Conservation (phyloP, 37 sponge, comb jelly and placozoan species). For the Diacarnus erythraeanus region DNA sequence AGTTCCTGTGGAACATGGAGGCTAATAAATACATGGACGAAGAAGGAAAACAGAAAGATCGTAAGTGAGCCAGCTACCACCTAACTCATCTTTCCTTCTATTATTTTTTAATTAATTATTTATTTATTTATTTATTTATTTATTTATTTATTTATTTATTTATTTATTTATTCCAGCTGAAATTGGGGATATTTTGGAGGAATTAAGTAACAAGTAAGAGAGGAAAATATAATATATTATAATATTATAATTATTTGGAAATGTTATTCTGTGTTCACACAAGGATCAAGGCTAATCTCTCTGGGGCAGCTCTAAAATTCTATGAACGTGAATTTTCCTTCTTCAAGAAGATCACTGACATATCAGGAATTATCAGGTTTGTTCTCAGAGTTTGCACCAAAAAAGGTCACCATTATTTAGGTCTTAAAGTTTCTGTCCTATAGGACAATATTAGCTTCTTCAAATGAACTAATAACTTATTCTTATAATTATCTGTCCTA, state of each 20-base stretch:
- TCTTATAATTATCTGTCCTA: too few species aligned
- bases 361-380: conserved; percentile 91
- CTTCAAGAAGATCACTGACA: conserved; percentile 92
- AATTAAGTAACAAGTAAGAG: conserved; percentile 33
- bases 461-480: too few species aligned
- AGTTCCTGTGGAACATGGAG: conserved; percentile 98
- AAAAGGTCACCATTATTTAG: too few species aligned
- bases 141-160: neutral
- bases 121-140: neutral
- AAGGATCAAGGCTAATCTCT: conserved; percentile 74
- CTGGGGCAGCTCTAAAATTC: conserved; percentile 80
- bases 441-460: too few species aligned
- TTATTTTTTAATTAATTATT: neutral
- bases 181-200: conserved; percentile 57
- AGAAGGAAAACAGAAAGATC: conserved; percentile 76
- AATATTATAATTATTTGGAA: neutral
- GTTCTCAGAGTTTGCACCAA: neutral
- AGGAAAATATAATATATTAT: neutral
- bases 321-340: conserved; percentile 93
- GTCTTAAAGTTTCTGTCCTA: too few species aligned
- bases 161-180: conserved; percentile 34
- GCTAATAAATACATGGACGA: conserved; percentile 93
- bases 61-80: conserved; percentile 22
- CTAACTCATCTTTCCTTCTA: neutral
- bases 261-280: neutral